Base-by-base conservation (phyloP, 2,113 vertebrate genomes). In the Mastomys natalensis region DNA sequence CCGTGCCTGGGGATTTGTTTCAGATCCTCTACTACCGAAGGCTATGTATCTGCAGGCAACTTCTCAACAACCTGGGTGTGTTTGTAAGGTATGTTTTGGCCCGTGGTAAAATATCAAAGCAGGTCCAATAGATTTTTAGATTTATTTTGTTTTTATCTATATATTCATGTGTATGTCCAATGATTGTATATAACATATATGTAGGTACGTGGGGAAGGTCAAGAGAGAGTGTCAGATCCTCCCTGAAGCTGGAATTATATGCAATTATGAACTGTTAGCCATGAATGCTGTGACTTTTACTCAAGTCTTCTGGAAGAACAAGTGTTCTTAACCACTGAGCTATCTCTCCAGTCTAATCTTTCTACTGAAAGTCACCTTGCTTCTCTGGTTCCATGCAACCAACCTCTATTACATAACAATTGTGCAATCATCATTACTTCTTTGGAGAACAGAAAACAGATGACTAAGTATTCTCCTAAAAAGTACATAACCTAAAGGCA, bases 361-460 rank as follows among this genome's bases (percentile, higher is more conserved):
- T 29, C 55, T 17, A 85, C 37, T 53, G 26, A 82, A 5, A 66
- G 40, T 85, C 24, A 82, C n/a, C 53, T 90, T 94, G 82, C 48
- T 85, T 81, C 96, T 92, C 70, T 84, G 51, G 37, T 78, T 93
- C 48, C 68, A 87, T 58, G 34, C 15, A 96, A 68, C 55, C n/a
- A 95, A 62, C 5, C 10, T 66, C 58, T 70, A 70, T 4, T n/a
- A 81, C 68, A 21, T 40, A 62, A 58, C 68, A 88, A 90, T 16
- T 89, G 24, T 68, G 13, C 45, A 91, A 77, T 58, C 10, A 76
- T 95, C 24, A 48, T 60, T 94, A 68, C 37, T 82, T 95, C 58
- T 87, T 16, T 89, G 82, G 21, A 66, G 76, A 96, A 89, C 17
- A 84, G 21, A 95, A 96, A 90, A 87, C 1, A 76, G 26, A 88